phyloP scores from a whole-genome alignment of 2,113 vertebrate species.

The Rhinopomastus cyanomelas region DNA sequence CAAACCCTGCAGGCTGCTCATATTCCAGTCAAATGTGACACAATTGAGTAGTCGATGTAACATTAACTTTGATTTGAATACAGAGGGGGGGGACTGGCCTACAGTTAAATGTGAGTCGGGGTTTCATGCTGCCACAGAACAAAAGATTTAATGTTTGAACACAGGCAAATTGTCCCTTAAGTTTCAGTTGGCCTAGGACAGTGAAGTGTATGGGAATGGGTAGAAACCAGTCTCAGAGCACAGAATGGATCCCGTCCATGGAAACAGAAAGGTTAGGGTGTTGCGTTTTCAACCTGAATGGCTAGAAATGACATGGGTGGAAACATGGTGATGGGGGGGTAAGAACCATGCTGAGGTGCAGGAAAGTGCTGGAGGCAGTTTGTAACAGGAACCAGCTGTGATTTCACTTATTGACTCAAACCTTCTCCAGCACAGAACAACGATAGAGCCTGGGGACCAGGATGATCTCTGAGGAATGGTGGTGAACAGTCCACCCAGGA shows the following conservation, averaged over 20 bases:
- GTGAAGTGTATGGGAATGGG: background rate
- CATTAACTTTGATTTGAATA: background rate
- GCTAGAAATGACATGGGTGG: background rate
- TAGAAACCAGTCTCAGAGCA: background rate
- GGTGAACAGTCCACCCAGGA: background rate
- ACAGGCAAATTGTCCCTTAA: background rate
- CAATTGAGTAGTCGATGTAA: background rate
- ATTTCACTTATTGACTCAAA: background rate
- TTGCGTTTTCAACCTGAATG: background rate
- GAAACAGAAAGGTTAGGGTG: background rate
- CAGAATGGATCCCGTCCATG: background rate
- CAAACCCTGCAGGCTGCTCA: background rate
- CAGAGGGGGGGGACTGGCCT: too few relatives aligned
- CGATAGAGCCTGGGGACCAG: background rate
- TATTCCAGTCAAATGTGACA: background rate
- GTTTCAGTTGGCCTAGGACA: background rate
- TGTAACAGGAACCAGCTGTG: background rate
- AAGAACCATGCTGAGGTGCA: background rate
- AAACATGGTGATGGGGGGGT: background rate
- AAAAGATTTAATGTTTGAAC: background rate
- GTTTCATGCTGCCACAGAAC: background rate
- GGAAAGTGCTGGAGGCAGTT: background rate
- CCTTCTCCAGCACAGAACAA: background rate
- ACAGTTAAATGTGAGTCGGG: background rate
- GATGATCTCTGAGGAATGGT: background rate